A percentile compares a stretch with the other conserved stretches of the same genome.
Evolutionary conservation across 2,797 vertebrate genomes (phyloP).

Genomic region (Chiloscyllium punctatum): DNA sequence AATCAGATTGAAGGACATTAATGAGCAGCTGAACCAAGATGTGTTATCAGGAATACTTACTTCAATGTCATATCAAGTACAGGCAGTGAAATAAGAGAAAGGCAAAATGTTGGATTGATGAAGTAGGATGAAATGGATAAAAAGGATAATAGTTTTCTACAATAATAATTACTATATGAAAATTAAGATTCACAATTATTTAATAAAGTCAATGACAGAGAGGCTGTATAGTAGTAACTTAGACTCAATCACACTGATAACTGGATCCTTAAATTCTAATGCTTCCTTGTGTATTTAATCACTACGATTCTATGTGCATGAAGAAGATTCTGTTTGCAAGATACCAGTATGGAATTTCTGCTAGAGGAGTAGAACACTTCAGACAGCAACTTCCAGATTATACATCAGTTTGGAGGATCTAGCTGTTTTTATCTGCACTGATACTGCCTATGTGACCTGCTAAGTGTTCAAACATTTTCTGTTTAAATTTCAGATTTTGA

Average conservation of each 20-base stretch:
- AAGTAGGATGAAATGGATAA: neutral
- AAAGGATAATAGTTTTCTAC: neutral
- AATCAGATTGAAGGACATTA: neutral
- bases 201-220: neutral
- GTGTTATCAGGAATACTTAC: neutral
- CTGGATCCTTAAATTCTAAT: neutral
- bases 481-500: too few species aligned
- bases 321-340: neutral
- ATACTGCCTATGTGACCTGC: too few species aligned
- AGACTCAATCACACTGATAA: neutral
- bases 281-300: neutral
- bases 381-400: neutral
- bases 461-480: too few species aligned
- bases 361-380: neutral
- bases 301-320: neutral
- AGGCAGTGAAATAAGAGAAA: neutral
- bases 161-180: neutral
- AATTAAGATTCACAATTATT: neutral
- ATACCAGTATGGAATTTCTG: neutral
- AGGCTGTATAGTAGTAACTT: neutral
- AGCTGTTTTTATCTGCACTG: too few species aligned
- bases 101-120: neutral
- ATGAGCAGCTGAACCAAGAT: neutral
- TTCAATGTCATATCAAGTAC: neutral
- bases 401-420: neutral